Conservation (phyloP, 2,888 invertebrate species). For the Mystacides longicornis region DNA sequence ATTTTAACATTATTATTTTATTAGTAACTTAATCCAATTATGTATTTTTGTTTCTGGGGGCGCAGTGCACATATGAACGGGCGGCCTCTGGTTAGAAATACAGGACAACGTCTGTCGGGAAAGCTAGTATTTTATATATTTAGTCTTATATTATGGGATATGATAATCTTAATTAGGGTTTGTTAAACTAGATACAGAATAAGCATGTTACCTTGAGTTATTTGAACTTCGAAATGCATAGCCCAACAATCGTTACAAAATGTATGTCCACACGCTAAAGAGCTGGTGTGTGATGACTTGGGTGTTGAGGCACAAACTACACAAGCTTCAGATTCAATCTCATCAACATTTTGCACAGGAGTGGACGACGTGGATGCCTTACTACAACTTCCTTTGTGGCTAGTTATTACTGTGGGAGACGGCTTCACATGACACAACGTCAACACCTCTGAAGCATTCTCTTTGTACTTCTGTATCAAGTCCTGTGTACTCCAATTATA, state of each 20-base stretch:
- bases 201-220: conserved; percentile 64
- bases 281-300: conserved; percentile 63
- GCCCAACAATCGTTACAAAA: conserved; percentile 98
- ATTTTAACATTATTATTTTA: too few relatives aligned
- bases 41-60: too few relatives aligned
- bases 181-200: neutral
- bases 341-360: conserved; percentile 31
- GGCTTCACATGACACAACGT: conserved; percentile 42
- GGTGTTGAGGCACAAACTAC: conserved; percentile 72
- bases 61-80: too few relatives aligned
- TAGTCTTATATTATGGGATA: too few relatives aligned
- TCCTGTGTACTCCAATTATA: conserved; percentile 85
- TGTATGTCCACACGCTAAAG: conserved; percentile 81
- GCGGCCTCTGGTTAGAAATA: too few relatives aligned
- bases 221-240: conserved; percentile 93
- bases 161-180: too few relatives aligned
- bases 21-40: too few relatives aligned
- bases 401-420: too few relatives aligned
- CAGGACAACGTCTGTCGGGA: too few relatives aligned
- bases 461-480: conserved; percentile 73
- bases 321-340: conserved; percentile 39
- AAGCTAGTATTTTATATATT: too few relatives aligned
- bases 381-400: neutral
- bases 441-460: conserved; percentile 63
- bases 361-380: conserved; percentile 28